A percentile compares a stretch with the other conserved stretches of the same genome.
Conservation (phyloP, 2,113 vertebrate genomes). For the Rhinopomastus cyanomelas region DNA sequence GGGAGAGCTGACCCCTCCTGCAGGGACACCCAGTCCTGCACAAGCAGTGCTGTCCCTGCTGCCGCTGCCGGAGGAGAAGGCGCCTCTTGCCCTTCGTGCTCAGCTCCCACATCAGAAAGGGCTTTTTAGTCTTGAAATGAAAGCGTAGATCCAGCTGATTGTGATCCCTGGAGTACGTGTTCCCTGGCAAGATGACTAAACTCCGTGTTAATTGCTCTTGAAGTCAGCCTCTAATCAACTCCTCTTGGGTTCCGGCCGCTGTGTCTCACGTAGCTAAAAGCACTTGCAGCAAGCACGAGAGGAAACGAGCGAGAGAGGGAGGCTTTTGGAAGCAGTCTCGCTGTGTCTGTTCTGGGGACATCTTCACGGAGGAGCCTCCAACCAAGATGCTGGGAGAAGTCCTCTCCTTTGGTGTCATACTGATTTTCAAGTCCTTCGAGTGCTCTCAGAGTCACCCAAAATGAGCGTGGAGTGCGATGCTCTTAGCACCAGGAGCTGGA, state of each 20-base stretch:
- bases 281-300: not conserved
- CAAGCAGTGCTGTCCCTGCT: not conserved
- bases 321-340: not conserved
- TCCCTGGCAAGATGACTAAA: constrained; percentile 50
- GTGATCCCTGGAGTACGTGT: constrained; percentile 1
- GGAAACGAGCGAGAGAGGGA: not conserved
- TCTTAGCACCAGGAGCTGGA: not conserved
- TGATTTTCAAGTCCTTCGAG: not conserved
- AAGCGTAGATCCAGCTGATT: constrained; percentile 22
- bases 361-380: not conserved
- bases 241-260: not conserved
- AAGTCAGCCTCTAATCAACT: constrained; percentile 54
- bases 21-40: not conserved
- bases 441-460: not conserved
- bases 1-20: not conserved
- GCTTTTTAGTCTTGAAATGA: constrained; percentile 43
- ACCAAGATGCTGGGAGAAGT: not conserved
- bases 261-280: not conserved
- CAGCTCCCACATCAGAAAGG: not conserved
- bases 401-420: not conserved
- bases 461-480: not conserved
- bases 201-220: constrained; percentile 51
- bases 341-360: not conserved
- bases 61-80: not conserved
- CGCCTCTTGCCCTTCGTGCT: not conserved